phyloP scores from a whole-genome alignment of 2,113 vertebrate genomes.

The Alligator mississippiensis region DNA sequence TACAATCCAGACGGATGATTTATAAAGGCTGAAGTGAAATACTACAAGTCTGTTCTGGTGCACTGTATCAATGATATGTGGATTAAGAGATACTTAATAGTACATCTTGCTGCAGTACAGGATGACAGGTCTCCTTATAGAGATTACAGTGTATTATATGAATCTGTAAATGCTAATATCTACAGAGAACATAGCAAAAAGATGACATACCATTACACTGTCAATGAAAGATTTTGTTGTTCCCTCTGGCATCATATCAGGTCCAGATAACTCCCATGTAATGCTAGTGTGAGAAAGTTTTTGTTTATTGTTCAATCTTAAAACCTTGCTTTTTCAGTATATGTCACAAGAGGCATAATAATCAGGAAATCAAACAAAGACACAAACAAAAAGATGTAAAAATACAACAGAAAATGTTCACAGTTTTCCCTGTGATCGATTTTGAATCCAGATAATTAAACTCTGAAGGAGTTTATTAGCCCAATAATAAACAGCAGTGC shows the following conservation, averaged over 20 bases:
- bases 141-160: background rate
- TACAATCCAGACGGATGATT: background rate
- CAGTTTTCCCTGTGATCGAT: background rate
- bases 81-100: background rate
- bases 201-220: background rate
- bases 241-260: background rate
- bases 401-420: background rate
- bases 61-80: background rate
- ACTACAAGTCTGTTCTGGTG: background rate
- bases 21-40: background rate
- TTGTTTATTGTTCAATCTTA: background rate
- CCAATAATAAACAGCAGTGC: background rate
- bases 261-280: background rate
- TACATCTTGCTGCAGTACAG: background rate
- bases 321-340: background rate
- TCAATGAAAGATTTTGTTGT: background rate
- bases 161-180: background rate
- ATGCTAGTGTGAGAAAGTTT: background rate
- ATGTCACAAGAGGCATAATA: background rate
- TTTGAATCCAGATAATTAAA: rapidly evolving
- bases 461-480: background rate
- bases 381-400: background rate
- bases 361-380: background rate
- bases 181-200: background rate
- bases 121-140: background rate